Evolutionary conservation across 2,797 vertebrate genomes (phyloP), one percentile per base, ranked within the genome.

Genomic region (Sciurus vulgaris): DNA sequence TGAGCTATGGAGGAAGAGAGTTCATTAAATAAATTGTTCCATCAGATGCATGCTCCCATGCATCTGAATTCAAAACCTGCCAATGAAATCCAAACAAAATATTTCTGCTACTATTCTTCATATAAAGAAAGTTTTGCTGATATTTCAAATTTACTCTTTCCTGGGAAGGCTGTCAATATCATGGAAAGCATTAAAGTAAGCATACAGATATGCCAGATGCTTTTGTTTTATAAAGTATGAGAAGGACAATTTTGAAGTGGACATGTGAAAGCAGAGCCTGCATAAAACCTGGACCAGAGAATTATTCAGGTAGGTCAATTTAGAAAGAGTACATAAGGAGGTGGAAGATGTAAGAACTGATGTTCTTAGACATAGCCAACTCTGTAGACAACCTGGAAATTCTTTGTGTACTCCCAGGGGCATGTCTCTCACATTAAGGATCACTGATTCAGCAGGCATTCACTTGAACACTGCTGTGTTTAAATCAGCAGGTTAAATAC

Each of bases 171-270:
- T 91, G 51, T 72, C 33, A 49, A 11, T 86, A 67, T 14, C 81
- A 86, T 4, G 7, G 10, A 65, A 51, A 24, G 3, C 7, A 85
- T 38, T 30, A 54, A 41, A 95, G 26, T 44, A 78, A 83, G 28
- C 61, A 86, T 86, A 30, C 17, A 89, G 38, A 70, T 38, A 30
- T 76, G 38, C 51, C 69, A 13, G 74, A 70, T 77, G 38, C 20
- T 51, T 97, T 89, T 83, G 20, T 63, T 73, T 92, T 72, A 24
- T 61, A 69, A 90, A 92, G n/a, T 18, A n/a, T 7, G 22, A 73
- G 26, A 76, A 82, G 38, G 49, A 88, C 35, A 38, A 11, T 82
- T 93, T 92, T 67, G 15, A 93, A 86, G 49, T 56, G 14, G 35
- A 73, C 61, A 7, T 47, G 59, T 84, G 67, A 79, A 49, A 85